These are phyloP conservation scores for Asarcornis scutulata DNA, from an alignment of 2,113 vertebrate genomes.

Conservation along the genomic window DNA sequence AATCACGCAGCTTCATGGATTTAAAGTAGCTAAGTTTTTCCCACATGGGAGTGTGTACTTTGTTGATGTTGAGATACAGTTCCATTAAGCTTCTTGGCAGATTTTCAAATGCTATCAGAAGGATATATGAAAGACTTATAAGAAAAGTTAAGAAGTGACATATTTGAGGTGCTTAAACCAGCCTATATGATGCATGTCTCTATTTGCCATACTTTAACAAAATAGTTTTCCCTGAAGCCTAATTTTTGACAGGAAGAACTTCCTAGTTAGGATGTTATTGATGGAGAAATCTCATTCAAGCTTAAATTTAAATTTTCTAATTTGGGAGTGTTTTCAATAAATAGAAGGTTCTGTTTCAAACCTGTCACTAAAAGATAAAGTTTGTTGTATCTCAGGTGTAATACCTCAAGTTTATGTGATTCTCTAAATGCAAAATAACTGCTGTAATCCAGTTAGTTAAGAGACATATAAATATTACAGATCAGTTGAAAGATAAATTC, in stretches of 20 bases:
- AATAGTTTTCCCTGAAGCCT: slow-evolving; percentile 61
- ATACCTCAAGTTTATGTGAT: slow-evolving; percentile 66
- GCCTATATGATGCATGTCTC: not conserved
- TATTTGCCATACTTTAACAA: slow-evolving; percentile 66
- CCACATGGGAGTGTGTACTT: slow-evolving; percentile 47
- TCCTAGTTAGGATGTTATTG: slow-evolving; percentile 68
- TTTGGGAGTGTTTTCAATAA: slow-evolving; percentile 74
- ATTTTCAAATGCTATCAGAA: not conserved
- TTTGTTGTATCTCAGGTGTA: slow-evolving; percentile 76
- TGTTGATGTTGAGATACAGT: slow-evolving; percentile 66
- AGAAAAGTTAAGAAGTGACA: slow-evolving; percentile 79
- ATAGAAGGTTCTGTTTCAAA: slow-evolving; percentile 77
- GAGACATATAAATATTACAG: slow-evolving; percentile 77
- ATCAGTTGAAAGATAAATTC: slow-evolving; percentile 73
- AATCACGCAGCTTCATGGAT: slow-evolving; percentile 64
- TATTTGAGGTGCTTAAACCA: slow-evolving; percentile 77
- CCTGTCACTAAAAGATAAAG: slow-evolving; percentile 77
- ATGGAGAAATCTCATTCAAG: slow-evolving; percentile 68
- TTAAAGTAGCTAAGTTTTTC: slow-evolving; percentile 56
- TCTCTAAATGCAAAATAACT: slow-evolving; percentile 72
- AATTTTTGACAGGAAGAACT: slow-evolving; percentile 76
- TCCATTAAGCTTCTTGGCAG: slow-evolving; percentile 66
- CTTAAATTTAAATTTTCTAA: slow-evolving; percentile 80
- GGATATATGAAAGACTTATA: slow-evolving; percentile 39
- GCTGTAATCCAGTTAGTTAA: slow-evolving; percentile 75